Base-by-base conservation (phyloP, 2,113 vertebrate species). In the Ochotona princeps region DNA sequence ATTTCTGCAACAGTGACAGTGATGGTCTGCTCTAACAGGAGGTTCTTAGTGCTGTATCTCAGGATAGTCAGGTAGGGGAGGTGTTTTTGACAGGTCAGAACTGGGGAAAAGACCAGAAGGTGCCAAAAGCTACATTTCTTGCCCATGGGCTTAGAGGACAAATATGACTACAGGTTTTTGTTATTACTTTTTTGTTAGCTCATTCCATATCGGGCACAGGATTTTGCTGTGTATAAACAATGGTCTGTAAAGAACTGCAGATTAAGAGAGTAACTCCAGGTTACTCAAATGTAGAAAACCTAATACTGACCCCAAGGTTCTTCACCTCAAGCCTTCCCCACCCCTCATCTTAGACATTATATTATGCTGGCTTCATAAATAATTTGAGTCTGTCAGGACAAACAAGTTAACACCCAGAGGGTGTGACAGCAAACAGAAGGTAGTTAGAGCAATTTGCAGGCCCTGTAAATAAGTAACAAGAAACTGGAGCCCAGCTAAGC, bases 201-300 rank as follows among this genome's bases (percentile, higher is more conserved):
- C 54, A 76, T 57, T 79, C 65, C 63, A 8, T 61, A 11, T n/a
- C 20, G 75, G 51, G 12, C 5, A 57, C 47, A 60, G 12, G 30
- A 44, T 32, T 47, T 72, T 61, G 11, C n/a, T 23, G 4, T 44
- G 1, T 72, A 44, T 90, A 20, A 25, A 67, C 9, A n/a, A n/a
- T n/a, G n/a, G 23, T 69, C 57, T 51, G 0, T 38, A 74, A 88
- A 69, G 14, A 90, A 72, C 0, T 61, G 13, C 51, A 82, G 28
- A n/a, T 74, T 82, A 79, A 80, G 54, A 14, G 21, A 74, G 32
- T 44, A 26, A 66, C 2, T 47, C 13, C n/a, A 54, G 11, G 10
- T 89, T 91, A 89, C 38, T 81, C 23, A 83, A 54, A 88, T 83
- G 54, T 47, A 11, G 49, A 18, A 82, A 79, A 69, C 32, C 65